Conservation (phyloP, 2,888 invertebrate genomes). For the Tenthredo notha region DNA sequence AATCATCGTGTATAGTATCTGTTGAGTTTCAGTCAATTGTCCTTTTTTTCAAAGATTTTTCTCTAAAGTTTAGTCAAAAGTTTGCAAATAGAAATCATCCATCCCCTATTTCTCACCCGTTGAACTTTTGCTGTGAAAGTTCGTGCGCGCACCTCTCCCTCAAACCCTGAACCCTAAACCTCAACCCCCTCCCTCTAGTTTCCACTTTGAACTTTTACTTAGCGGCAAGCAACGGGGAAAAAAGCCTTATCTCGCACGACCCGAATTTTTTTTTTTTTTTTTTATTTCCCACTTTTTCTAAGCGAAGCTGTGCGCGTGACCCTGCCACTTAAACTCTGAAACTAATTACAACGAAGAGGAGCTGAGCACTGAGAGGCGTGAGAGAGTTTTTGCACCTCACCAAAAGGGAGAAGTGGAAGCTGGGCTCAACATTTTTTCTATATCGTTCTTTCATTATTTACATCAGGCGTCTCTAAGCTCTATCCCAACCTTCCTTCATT, state of each 20-base stretch:
- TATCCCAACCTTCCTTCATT: constrained; percentile 49
- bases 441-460: constrained; percentile 58
- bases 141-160: constrained; percentile 51
- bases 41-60: neutral
- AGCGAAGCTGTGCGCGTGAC: constrained; percentile 51
- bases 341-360: constrained; percentile 70
- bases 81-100: constrained; percentile 50
- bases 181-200: constrained; percentile 59
- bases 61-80: constrained; percentile 37
- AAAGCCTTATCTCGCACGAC: constrained; percentile 68
- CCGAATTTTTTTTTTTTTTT: constrained; percentile 61
- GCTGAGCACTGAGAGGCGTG: constrained; percentile 61
- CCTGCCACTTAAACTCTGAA: constrained; percentile 72
- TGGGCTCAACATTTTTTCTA: constrained; percentile 59
- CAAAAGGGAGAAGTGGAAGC: constrained; percentile 28
- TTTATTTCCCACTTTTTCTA: constrained; percentile 57
- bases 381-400: constrained; percentile 68
- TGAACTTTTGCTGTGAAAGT: constrained; percentile 37
- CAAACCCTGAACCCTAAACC: constrained; percentile 59
- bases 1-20: neutral
- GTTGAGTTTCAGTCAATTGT: neutral
- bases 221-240: constrained; percentile 56
- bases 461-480: constrained; percentile 53
- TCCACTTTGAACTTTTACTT: constrained; percentile 64
- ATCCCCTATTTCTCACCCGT: constrained; percentile 9